phyloP scores from a whole-genome alignment of 2,797 vertebrate species.

The Cryptoblepharus egeriae region DNA sequence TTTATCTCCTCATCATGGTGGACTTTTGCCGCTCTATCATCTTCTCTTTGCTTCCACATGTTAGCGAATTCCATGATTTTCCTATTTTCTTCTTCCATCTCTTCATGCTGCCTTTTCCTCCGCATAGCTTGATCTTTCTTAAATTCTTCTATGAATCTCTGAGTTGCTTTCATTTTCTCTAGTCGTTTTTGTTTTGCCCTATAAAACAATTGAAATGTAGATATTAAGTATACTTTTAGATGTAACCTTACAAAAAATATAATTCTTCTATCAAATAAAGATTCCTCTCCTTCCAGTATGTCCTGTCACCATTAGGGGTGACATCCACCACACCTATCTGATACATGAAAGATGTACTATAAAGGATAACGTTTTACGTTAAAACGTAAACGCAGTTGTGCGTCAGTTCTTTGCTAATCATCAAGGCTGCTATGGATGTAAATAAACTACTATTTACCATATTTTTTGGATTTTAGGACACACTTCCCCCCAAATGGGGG shows the following conservation, averaged over 20 bases:
- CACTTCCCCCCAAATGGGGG: no score
- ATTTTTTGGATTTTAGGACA: no score
- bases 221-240: not conserved
- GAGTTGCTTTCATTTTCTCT: constrained; percentile 86
- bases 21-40: constrained; percentile 79
- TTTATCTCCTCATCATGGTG: constrained; percentile 83
- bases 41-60: constrained; percentile 81
- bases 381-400: not conserved
- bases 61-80: constrained; percentile 86
- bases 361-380: no score
- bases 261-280: no score
- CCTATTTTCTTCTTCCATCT: constrained; percentile 91
- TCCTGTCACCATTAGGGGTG: not conserved
- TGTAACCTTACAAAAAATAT: not conserved
- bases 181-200: constrained; percentile 89
- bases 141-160: constrained; percentile 87
- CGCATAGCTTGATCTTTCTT: constrained; percentile 85
- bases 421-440: no score
- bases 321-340: not conserved
- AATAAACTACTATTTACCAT: no score
- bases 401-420: not conserved
- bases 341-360: not conserved
- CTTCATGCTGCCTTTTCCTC: constrained; percentile 86
- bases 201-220: constrained; percentile 3
- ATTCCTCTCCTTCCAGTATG: not conserved